Evolutionary conservation across 2,797 vertebrate species (phyloP).

Genomic region (Uromys caudimaculatus): DNA sequence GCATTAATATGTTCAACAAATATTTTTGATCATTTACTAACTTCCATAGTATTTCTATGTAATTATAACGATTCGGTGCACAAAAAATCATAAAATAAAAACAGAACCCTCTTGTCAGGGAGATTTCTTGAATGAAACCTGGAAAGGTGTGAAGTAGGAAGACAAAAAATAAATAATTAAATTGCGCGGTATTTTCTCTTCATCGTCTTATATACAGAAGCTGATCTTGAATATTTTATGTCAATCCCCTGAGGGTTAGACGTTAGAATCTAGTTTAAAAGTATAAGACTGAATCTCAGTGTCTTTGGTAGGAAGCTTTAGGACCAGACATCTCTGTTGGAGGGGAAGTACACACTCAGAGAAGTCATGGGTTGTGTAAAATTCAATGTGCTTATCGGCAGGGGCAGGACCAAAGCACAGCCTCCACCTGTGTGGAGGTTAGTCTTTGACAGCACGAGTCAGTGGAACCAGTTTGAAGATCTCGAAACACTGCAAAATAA

Average conservation of each 20-base stretch:
- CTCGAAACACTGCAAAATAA: not conserved
- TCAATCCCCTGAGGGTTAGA: not conserved
- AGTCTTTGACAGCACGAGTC: not conserved
- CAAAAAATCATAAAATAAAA: not conserved
- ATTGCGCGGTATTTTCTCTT: not conserved
- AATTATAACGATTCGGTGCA: not conserved
- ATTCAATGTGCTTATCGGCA: not conserved
- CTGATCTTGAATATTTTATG: slow-evolving; percentile 31
- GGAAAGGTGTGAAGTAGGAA: not conserved
- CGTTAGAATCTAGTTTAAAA: slow-evolving; percentile 23
- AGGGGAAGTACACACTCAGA: not conserved
- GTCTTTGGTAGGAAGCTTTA: not conserved
- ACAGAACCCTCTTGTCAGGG: not conserved
- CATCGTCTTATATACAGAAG: not conserved
- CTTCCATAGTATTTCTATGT: not conserved
- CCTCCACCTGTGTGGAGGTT: not conserved
- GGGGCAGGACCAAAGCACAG: not conserved
- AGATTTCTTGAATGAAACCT: not conserved
- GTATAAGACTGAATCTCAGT: not conserved
- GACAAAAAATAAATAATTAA: not conserved
- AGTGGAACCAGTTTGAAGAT: not conserved
- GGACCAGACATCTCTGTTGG: not conserved
- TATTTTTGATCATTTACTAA: not conserved
- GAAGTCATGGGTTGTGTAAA: not conserved
- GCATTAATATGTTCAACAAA: not conserved